Base-by-base conservation (phyloP, 2,888 invertebrate species). In the Nyleta sp. region DNA sequence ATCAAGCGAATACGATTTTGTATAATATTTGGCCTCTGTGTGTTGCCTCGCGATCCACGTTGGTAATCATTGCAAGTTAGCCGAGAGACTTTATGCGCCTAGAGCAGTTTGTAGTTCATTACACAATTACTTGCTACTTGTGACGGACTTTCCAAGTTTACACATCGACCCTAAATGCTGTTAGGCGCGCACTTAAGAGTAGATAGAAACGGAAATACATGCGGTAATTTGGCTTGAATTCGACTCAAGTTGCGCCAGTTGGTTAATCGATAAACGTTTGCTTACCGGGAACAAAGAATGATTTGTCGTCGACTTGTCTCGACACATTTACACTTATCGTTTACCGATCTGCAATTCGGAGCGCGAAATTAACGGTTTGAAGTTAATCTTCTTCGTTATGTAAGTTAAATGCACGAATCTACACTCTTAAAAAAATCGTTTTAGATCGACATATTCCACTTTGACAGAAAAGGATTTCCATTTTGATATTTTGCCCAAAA, bases 91-190 rank as follows among this genome's bases (percentile, higher is more conserved):
- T 74, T 59, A 46, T 73, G 64, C 35, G 68, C 78, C 75, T 57
- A 48, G 60, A 78, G 78, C 60, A 75, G 76, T 80, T 78, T 78
- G 80, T 73, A 78, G 70, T 77, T 78, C 76, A 78, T 81, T 81
- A 78, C 76, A 76, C 78, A 76, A 81, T 81, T 78, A 72, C 74
- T 46, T 74, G 68, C 73, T 64, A 68, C 62, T 70, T 59, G 70
- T 64, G 65, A 70, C 70, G 70, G 74, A 70, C 70, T 70, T 65
- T 73, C 70, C 55, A 62, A 76, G 70, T 65, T 71, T 71, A 71
- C 71, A 59, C 71, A 76, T 76, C 76, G 70, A 60, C 60, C 77
- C 71, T 60, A 77, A 71, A 65, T 57, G 70, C 60, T 67, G 71
- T 72, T 71, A 59, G 65, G 22, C 44, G 71, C 40, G 59, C 71